Conservation (phyloP, 2,888 invertebrate species). For the Pimpla rufipes region DNA sequence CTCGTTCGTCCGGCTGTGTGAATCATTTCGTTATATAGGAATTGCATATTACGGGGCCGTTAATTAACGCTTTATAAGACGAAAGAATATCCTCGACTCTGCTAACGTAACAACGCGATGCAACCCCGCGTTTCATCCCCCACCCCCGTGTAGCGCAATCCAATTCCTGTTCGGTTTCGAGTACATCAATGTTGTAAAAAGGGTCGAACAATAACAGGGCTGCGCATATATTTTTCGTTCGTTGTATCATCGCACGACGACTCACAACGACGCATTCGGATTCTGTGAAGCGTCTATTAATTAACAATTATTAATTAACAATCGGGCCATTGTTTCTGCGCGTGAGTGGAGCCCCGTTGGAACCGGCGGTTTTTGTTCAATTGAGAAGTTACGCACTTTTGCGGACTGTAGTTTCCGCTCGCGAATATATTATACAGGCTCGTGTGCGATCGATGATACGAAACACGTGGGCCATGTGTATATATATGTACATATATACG, state of each 20-base stretch:
- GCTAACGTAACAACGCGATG: neutral
- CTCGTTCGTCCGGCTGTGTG: neutral
- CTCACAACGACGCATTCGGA: no score
- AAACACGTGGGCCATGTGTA: slow-evolving; percentile 21
- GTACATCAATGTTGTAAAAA: no score
- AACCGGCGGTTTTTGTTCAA: neutral
- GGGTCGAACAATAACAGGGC: no score
- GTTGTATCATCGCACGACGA: no score
- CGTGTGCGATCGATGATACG: slow-evolving; percentile 13
- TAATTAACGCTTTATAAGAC: slow-evolving; percentile 9
- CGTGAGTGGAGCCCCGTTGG: no score
- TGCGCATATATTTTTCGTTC: neutral
- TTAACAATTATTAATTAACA: neutral
- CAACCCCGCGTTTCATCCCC: no score
- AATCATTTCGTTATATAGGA: slow-evolving; percentile 10
- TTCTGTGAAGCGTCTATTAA: neutral
- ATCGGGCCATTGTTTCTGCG: neutral
- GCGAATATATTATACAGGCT: neutral
- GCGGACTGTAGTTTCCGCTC: neutral
- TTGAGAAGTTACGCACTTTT: neutral
- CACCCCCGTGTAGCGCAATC: no score
- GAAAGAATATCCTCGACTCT: neutral
- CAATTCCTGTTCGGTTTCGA: no score
- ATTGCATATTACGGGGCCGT: slow-evolving; percentile 11
- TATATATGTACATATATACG: no score